Percentiles rank a stretch among this genome's conserved stretches.
Conservation (phyloP, 2,797 vertebrate genomes). For the Euphonia xanthogaster region DNA sequence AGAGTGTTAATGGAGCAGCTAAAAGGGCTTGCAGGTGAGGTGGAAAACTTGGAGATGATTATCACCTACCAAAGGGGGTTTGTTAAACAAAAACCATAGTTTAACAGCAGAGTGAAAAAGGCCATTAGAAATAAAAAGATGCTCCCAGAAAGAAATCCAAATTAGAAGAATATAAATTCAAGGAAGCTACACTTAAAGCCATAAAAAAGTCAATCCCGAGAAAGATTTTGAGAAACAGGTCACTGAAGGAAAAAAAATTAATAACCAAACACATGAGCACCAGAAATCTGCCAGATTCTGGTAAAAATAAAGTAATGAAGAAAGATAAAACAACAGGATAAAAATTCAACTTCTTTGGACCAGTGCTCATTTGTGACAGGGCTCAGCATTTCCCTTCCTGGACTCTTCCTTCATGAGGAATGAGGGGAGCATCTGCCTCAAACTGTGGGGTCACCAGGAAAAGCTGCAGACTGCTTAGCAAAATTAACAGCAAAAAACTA, state of each 20-base stretch:
- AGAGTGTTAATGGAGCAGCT: background rate
- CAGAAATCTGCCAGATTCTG: background rate
- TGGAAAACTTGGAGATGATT: background rate
- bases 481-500: background rate
- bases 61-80: background rate
- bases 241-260: background rate
- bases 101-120: background rate
- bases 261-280: background rate
- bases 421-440: background rate
- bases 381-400: background rate
- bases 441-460: background rate
- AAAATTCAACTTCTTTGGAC: background rate
- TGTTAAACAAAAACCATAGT: background rate
- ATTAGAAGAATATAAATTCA: background rate
- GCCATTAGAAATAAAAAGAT: background rate
- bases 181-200: background rate
- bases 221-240: background rate
- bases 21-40: background rate
- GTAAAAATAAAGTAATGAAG: background rate
- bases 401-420: background rate
- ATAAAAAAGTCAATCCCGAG: background rate
- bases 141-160: background rate
- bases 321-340: background rate
- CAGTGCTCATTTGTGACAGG: background rate
- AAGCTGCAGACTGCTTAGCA: background rate